Base-by-base conservation (phyloP, 53 echinoderm and acorn worm genomes). In the Arbacia lixula region DNA sequence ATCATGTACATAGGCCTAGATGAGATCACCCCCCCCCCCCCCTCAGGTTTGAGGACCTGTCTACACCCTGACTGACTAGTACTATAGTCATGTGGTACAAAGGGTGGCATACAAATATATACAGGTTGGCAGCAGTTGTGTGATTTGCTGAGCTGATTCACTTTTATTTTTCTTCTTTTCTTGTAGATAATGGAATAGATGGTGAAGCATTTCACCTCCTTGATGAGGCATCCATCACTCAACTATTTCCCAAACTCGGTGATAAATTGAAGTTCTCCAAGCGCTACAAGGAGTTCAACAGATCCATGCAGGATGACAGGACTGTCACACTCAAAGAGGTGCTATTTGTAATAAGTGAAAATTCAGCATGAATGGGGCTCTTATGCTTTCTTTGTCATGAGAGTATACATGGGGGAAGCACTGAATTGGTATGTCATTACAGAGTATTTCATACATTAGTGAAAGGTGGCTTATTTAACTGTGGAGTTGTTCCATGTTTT, bases 71-170 rank as follows among this genome's bases (percentile, higher is more conserved):
- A n/a, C n/a, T n/a, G n/a, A n/a, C n/a, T n/a, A n/a, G n/a, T n/a
- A n/a, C n/a, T 54, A 54, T 54, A 54, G 25, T 54, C 55, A 54
- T 62, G 63, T 62, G 30, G 63, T 28, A 62, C 63, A 62, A 28
- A 62, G 63, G 63, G 63, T 62, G 27, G 29, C 63, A 62, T 62
- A 62, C 63, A 62, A 62, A 62, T n/a, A 62, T 62, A 62, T 62
- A 62, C 63, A 62, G 63, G 63, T 62, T 62, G 30, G 63, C 63
- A 62, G 35, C 66, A 66, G 36, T 35, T 66, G 37, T 66, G 12
- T 66, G 66, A 66, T 66, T 66, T 66, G 66, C 66, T 66, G 66
- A 66, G 66, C 66, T 66, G 66, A 66, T 66, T 66, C 66, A 66
- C 66, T 14, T 66, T 66, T 66, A 14, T 35, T 66, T 66, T 66